These are phyloP conservation scores for Hypena proboscidalis DNA, from an alignment of 2,888 invertebrate species.

Conservation along the genomic window DNA sequence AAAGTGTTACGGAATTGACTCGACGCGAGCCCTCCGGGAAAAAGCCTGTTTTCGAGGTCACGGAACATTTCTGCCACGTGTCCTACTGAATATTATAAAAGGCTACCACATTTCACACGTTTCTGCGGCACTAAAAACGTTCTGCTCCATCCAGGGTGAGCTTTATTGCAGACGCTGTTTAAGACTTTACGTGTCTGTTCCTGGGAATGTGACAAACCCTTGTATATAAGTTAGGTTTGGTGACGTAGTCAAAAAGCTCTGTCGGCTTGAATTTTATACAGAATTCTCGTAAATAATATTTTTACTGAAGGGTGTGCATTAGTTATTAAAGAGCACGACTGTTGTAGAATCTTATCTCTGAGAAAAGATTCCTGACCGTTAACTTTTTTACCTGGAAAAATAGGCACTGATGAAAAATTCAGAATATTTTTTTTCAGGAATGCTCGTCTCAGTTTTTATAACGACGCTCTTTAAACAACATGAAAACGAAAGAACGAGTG, in stretches of 20 bases:
- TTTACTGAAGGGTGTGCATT: neutral
- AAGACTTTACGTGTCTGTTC: conserved; percentile 22
- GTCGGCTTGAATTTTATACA: conserved; percentile 4
- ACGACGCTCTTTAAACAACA: conserved; percentile 8
- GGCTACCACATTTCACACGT: conserved; percentile 64
- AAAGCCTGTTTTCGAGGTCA: conserved; percentile 65
- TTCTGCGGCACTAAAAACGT: conserved; percentile 61
- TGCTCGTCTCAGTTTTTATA: conserved; percentile 3
- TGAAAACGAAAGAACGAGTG: conserved; percentile 4
- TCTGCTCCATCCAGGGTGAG: conserved; percentile 54
- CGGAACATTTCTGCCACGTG: conserved; percentile 62
- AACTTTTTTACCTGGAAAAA: conserved; percentile 3
- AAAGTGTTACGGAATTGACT: conserved; percentile 71
- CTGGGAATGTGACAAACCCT: neutral
- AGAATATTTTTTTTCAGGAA: conserved; percentile 15
- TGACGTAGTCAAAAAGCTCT: neutral
- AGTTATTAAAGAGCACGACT: neutral
- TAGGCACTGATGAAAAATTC: conserved; percentile 7
- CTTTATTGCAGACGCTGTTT: conserved; percentile 53
- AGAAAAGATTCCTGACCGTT: conserved; percentile 3
- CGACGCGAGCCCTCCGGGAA: conserved; percentile 55
- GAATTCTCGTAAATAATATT: neutral
- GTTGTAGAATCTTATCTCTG: neutral
- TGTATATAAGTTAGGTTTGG: neutral
- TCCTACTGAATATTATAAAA: conserved; percentile 70